A percentile compares a stretch with the other conserved stretches of the same genome.
Evolutionary conservation across 2,113 vertebrate species (phyloP).

Genomic region (Anser cygnoides): DNA sequence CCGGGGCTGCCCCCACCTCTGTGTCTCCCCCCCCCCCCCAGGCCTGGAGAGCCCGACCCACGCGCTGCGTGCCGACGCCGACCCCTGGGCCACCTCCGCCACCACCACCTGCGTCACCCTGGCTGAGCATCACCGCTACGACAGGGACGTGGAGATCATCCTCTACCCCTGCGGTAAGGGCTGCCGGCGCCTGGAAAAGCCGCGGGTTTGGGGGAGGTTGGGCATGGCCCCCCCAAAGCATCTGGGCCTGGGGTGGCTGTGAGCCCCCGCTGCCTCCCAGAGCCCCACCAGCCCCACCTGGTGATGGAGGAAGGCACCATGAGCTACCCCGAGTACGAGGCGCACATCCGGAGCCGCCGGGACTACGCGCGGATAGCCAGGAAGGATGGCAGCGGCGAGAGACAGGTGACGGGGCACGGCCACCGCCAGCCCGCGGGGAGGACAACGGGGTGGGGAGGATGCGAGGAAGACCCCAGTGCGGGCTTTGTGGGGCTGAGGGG

Average conservation of each 20-base stretch:
- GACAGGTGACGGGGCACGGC: conserved; percentile 76
- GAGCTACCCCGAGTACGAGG: conserved; percentile 87
- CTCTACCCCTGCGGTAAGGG: conserved; percentile 92
- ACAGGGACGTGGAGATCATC: conserved; percentile 91
- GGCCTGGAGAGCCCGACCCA: conserved; percentile 95
- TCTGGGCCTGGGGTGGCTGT: fast-evolving
- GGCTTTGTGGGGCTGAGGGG: no score
- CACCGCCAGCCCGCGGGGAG: fast-evolving
- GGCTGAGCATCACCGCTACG: conserved; percentile 88
- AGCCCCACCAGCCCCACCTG: conserved; percentile 90
- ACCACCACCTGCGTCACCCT: conserved; percentile 91
- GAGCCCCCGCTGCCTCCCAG: conserved; percentile 65
- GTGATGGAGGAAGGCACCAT: conserved; percentile 88
- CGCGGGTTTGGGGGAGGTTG: not conserved
- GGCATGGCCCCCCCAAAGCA: not conserved
- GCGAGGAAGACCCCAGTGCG: not conserved
- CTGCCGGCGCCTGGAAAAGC: no score
- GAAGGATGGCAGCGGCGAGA: conserved; percentile 85
- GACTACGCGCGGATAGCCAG: conserved; percentile 84
- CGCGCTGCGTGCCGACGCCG: conserved; percentile 88
- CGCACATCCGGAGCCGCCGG: conserved; percentile 82
- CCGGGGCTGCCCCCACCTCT: not conserved
- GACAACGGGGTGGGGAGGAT: not conserved
- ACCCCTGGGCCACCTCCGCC: conserved; percentile 91
- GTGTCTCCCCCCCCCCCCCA: not conserved